These are phyloP conservation scores for Plusia festucae DNA, from an alignment of 2,888 invertebrate species.

Conservation along the genomic window DNA sequence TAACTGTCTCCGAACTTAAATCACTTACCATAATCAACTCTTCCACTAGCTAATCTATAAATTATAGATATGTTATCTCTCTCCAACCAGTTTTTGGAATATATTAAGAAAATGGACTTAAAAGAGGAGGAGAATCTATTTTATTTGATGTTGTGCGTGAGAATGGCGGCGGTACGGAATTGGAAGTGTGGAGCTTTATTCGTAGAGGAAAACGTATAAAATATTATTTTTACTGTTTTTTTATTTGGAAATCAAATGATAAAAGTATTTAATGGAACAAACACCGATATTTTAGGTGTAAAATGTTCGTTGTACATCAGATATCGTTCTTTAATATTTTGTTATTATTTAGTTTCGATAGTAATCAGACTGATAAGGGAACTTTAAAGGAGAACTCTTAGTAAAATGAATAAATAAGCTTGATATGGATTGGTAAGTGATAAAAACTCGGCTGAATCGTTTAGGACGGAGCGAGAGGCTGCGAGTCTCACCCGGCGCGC, in stretches of 20 bases:
- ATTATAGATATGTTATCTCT: constrained; percentile 73
- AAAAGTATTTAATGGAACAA: constrained; percentile 2
- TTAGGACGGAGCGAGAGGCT: constrained; percentile 81
- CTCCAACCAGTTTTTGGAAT: constrained; percentile 68
- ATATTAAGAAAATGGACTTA: constrained; percentile 66
- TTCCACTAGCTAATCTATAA: constrained; percentile 71
- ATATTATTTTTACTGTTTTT: constrained; percentile 11
- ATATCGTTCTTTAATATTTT: constrained; percentile 47
- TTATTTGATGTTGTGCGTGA: constrained; percentile 57
- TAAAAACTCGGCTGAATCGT: constrained; percentile 85
- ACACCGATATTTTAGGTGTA: constrained; percentile 15
- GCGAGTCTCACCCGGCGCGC: constrained; percentile 80
- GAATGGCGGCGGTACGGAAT: constrained; percentile 42
- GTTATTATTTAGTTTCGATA: constrained; percentile 48
- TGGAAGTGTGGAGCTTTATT: constrained; percentile 6
- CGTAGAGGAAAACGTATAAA: constrained; percentile 11
- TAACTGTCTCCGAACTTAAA: constrained; percentile 60
- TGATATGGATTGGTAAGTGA: constrained; percentile 84
- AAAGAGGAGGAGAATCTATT: constrained; percentile 59
- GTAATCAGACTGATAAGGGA: constrained; percentile 59
- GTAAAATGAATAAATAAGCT: constrained; percentile 82
- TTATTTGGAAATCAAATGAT: neutral
- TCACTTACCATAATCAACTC: constrained; percentile 67
- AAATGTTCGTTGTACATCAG: constrained; percentile 22
- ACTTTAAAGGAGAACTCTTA: constrained; percentile 70